Conservation (phyloP, 2,797 vertebrate genomes). For the Trematomus bernacchii region DNA sequence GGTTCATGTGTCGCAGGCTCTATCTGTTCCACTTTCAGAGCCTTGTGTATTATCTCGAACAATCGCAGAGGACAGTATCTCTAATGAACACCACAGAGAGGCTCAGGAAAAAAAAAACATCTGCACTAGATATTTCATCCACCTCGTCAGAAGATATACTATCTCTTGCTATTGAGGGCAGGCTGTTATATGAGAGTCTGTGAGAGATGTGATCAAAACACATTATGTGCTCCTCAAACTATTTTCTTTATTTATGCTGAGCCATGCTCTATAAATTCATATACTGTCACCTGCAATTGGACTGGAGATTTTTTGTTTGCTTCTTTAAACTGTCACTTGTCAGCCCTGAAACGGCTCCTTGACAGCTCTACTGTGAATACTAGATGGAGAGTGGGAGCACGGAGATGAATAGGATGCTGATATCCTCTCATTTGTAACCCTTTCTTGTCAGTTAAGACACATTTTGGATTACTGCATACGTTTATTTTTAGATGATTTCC, state of each 20-base stretch:
- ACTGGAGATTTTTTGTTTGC: conserved; percentile 83
- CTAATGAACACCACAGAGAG: conserved; percentile 53
- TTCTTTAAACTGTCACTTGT: conserved; percentile 85
- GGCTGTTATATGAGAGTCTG: conserved; percentile 78
- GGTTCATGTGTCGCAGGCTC: conserved; percentile 47
- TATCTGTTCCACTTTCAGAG: conserved; percentile 40
- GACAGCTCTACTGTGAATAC: conserved; percentile 49
- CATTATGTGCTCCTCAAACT: conserved; percentile 59
- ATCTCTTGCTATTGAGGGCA: conserved; percentile 70
- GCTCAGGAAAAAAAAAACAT: conserved; percentile 31
- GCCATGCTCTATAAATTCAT: conserved; percentile 84
- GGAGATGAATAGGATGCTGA: conserved; percentile 56
- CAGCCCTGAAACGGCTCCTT: conserved; percentile 73
- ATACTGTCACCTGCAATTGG: conserved; percentile 84
- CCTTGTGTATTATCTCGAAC: conserved; percentile 47
- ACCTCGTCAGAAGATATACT: conserved; percentile 46
- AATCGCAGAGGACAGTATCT: conserved; percentile 57
- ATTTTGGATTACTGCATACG: conserved; percentile 28
- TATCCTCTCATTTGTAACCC: conserved; percentile 62
- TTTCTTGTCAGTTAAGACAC: conserved; percentile 53
- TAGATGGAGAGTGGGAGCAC: conserved; percentile 41
- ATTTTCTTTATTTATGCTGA: conserved; percentile 82
- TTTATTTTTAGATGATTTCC: conserved; percentile 62
- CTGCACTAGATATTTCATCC: conserved; percentile 49
- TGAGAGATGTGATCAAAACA: conserved; percentile 80